Percentiles rank a stretch among this genome's conserved stretches.
Conservation (phyloP, 2,113 vertebrate species). For the Scomber japonicus region DNA sequence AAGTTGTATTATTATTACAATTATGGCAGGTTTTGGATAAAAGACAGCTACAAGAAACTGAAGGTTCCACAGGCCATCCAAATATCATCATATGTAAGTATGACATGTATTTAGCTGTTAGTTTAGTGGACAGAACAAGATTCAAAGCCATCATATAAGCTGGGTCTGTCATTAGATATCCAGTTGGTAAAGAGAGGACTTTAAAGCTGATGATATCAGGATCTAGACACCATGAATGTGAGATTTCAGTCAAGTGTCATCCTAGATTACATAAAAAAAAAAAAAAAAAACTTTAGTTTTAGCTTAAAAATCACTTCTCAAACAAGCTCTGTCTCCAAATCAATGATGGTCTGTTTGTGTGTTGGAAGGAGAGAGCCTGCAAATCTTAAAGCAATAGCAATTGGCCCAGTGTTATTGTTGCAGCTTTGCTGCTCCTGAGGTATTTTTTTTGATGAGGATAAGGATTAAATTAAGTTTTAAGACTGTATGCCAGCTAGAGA, state of each 20-base stretch:
- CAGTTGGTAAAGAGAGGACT: background rate
- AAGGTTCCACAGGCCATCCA: background rate
- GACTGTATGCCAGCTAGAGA: constrained; percentile 8
- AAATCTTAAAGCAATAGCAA: background rate
- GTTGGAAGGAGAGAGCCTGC: background rate
- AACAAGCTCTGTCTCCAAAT: too few relatives aligned
- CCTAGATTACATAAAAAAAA: background rate
- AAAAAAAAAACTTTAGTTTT: too few relatives aligned
- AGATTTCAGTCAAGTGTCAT: background rate
- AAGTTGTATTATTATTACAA: too few relatives aligned
- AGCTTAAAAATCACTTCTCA: background rate
- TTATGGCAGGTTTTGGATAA: background rate
- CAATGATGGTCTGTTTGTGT: too few relatives aligned
- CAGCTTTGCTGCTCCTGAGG: background rate
- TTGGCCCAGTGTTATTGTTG: background rate
- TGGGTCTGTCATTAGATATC: background rate
- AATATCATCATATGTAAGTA: background rate
- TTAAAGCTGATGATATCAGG: background rate
- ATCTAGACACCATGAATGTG: background rate
- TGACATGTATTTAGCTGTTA: background rate
- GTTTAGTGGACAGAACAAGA: background rate
- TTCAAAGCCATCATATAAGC: background rate
- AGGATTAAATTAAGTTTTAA: too few relatives aligned
- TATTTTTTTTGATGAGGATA: background rate
- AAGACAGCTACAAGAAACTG: background rate